These are phyloP conservation scores for Microchirus variegatus DNA, from an alignment of 2,797 vertebrate species.

Conservation along the genomic window DNA sequence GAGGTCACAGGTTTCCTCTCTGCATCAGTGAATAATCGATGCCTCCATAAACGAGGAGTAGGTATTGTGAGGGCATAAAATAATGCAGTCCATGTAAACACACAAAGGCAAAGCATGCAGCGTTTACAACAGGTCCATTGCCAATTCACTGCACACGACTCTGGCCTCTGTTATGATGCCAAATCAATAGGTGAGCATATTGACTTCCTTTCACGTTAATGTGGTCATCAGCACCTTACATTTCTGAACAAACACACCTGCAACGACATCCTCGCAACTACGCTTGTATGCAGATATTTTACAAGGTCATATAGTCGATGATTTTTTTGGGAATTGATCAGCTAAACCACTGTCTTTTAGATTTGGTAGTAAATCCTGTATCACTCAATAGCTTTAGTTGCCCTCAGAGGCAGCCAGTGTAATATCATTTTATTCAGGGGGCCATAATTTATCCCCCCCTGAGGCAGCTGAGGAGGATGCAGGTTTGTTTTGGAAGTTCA, in stretches of 20 bases:
- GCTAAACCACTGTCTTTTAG: conserved; percentile 30
- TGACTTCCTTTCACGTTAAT: conserved; percentile 19
- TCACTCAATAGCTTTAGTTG: conserved; percentile 53
- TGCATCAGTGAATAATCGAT: conserved; percentile 17
- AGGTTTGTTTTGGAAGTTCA: conserved; percentile 40
- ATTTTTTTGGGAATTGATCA: conserved; percentile 52
- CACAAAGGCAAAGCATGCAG: neutral
- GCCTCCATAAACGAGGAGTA: neutral
- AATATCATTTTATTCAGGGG: conserved; percentile 58
- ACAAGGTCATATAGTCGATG: conserved; percentile 41
- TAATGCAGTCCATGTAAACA: conserved; percentile 9
- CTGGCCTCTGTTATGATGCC: conserved; percentile 7
- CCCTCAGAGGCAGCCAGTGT: conserved; percentile 44
- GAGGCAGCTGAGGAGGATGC: conserved; percentile 42
- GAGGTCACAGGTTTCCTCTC: conserved; percentile 13
- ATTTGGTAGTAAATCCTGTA: conserved; percentile 46
- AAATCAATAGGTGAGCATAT: conserved; percentile 45
- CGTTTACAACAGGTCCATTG: neutral
- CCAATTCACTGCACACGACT: neutral
- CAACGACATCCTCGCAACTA: conserved; percentile 6
- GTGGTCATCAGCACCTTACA: conserved; percentile 35
- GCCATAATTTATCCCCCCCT: conserved; percentile 57
- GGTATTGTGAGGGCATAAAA: neutral
- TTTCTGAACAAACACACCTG: conserved; percentile 37
- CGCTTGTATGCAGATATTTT: conserved; percentile 14